Percentiles rank a stretch among this genome's conserved stretches.
phyloP scores from a whole-genome alignment of 2,113 vertebrate genomes.

The Cyphomyrus discorhynchus region DNA sequence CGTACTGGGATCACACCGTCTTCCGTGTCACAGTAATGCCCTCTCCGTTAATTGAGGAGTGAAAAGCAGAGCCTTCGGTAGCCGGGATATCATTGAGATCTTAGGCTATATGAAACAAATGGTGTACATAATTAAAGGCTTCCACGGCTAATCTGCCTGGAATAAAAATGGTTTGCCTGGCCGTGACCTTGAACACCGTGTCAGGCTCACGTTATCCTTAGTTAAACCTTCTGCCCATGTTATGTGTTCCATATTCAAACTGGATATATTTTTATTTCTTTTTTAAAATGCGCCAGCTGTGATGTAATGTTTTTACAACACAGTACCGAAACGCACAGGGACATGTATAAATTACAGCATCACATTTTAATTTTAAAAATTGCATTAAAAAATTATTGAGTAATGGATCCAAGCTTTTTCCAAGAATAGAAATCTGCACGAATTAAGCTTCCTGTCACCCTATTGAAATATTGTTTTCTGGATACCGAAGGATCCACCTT shows the following conservation, averaged over 20 bases:
- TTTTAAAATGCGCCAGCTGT: neutral
- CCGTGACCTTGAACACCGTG: neutral
- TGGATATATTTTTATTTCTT: neutral
- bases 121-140: slow-evolving; percentile 4
- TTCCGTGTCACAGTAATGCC: neutral
- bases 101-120: slow-evolving; percentile 51
- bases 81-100: slow-evolving; percentile 62
- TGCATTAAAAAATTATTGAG: neutral
- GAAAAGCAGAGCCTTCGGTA: slow-evolving; percentile 50
- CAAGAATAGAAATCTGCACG: neutral
- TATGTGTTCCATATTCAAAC: neutral
- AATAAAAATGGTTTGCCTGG: neutral
- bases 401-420: neutral
- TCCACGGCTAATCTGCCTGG: slow-evolving; percentile 4
- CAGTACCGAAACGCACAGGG: neutral
- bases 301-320: neutral
- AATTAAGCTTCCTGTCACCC: neutral
- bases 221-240: neutral
- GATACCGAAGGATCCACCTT: neutral
- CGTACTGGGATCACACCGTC: neutral
- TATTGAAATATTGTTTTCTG: neutral
- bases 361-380: neutral
- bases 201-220: neutral
- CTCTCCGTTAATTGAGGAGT: neutral
- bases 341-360: neutral